Evolutionary conservation across 1,140 invertebrate genomes (phyloP).

Genomic region (Hypsibius dujardini): DNA sequence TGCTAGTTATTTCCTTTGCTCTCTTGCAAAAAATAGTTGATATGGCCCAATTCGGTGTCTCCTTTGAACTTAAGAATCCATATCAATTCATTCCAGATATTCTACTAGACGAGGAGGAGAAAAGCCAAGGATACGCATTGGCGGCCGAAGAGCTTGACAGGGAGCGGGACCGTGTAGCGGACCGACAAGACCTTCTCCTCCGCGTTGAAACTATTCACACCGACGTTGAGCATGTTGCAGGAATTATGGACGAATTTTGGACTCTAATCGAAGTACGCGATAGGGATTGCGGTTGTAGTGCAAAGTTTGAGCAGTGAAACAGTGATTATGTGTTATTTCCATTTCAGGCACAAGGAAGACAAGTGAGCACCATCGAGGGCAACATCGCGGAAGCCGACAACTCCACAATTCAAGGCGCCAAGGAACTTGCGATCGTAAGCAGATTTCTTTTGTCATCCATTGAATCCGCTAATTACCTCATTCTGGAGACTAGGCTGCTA

Average conservation of each 20-base stretch:
- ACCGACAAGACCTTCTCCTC: neutral
- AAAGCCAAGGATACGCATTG: constrained; percentile 2
- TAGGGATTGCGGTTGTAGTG: neutral
- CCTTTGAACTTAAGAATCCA: no score
- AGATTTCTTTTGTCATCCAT: no score
- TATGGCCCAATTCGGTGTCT: no score
- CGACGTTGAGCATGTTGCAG: constrained; percentile 4
- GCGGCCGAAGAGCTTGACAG: neutral
- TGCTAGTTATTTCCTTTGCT: no score
- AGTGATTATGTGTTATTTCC: no score
- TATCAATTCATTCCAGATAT: neutral
- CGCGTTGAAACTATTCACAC: constrained; percentile 5
- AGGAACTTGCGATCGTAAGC: neutral
- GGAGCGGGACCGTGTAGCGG: neutral
- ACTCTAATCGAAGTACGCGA: neutral
- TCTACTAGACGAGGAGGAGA: constrained; percentile 10
- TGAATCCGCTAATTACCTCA: no score
- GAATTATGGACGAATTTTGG: constrained; percentile 7
- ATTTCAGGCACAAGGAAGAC: neutral
- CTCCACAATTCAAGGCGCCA: neutral
- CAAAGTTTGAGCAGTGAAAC: no score
- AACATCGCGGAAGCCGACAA: constrained; percentile 4
- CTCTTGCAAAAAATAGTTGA: no score
- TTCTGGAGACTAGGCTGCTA: constrained; percentile 47
- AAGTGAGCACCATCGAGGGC: neutral